Conservation (phyloP, 1,140 invertebrate species). For the Telenomus remus region DNA sequence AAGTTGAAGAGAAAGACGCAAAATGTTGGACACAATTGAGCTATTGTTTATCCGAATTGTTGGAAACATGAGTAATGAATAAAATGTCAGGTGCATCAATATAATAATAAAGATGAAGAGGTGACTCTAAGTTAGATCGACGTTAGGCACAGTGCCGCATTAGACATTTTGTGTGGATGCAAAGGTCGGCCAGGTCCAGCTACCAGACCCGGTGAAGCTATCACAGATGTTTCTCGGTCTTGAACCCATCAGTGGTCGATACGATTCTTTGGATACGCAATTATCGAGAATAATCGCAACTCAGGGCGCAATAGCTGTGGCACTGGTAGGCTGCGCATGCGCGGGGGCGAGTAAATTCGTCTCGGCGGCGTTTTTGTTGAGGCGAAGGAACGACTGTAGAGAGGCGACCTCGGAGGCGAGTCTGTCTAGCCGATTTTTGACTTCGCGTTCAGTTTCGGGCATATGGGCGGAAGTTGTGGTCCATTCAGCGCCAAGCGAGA, state of each 20-base stretch:
- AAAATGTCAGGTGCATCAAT: too few species aligned
- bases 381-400: constrained; percentile 83
- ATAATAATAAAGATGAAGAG: too few species aligned
- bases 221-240: constrained; percentile 57
- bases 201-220: constrained; percentile 31
- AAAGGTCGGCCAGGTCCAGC: constrained; percentile 38
- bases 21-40: too few species aligned
- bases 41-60: too few species aligned
- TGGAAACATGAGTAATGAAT: too few species aligned
- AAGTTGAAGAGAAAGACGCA: too few species aligned
- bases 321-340: constrained; percentile 17
- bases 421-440: constrained; percentile 89
- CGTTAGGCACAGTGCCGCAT: background rate
- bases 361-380: constrained; percentile 63
- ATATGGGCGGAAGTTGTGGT: constrained; percentile 63
- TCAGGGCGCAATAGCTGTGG: constrained; percentile 32
- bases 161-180: background rate
- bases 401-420: constrained; percentile 94
- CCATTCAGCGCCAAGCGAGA: constrained; percentile 86
- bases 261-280: constrained; percentile 60
- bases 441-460: constrained; percentile 81
- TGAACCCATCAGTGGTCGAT: constrained; percentile 24
- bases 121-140: too few species aligned
- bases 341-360: constrained; percentile 24
- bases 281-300: constrained; percentile 14